A percentile compares a stretch with the other conserved stretches of the same genome.
Conservation (phyloP, 2,888 invertebrate species). For the Belgica antarctica region DNA sequence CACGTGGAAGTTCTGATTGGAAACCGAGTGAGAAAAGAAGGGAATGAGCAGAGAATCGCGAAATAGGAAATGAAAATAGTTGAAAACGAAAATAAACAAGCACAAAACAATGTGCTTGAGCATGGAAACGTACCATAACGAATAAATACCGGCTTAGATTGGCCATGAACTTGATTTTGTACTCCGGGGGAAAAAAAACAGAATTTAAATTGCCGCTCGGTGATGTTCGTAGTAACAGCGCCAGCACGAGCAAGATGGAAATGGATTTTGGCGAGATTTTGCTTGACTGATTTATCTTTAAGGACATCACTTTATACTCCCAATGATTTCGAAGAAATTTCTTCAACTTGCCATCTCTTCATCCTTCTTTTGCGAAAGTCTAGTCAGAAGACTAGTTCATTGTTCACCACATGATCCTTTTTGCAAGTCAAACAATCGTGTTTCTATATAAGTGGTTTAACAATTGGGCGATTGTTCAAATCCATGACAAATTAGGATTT, state of each 20-base stretch:
- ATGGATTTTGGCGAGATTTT: too few relatives aligned
- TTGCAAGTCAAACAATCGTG: neutral
- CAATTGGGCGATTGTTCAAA: neutral
- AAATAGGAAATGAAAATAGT: conserved; percentile 21
- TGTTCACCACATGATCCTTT: neutral
- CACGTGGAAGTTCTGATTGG: conserved; percentile 42
- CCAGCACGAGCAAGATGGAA: too few relatives aligned
- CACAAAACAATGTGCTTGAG: conserved; percentile 1
- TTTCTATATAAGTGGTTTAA: neutral
- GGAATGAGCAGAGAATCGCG: conserved; percentile 12
- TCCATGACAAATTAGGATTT: neutral
- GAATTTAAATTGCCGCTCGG: neutral
- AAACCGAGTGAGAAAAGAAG: neutral
- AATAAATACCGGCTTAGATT: conserved; percentile 37
- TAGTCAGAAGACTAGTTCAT: too few relatives aligned
- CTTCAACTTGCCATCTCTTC: too few relatives aligned
- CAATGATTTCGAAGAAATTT: too few relatives aligned
- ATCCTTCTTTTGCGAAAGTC: too few relatives aligned
- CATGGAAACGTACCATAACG: conserved; percentile 12
- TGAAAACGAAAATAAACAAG: neutral
- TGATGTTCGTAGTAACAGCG: conserved; percentile 9
- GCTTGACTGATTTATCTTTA: too few relatives aligned
- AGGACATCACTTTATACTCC: too few relatives aligned
- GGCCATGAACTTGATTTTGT: conserved; percentile 40
- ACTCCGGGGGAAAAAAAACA: conserved; percentile 17